Evolutionary conservation across 2,888 invertebrate genomes (phyloP), one percentile per base, ranked within the genome.

Genomic region (Synanthedon tipuliformis): DNA sequence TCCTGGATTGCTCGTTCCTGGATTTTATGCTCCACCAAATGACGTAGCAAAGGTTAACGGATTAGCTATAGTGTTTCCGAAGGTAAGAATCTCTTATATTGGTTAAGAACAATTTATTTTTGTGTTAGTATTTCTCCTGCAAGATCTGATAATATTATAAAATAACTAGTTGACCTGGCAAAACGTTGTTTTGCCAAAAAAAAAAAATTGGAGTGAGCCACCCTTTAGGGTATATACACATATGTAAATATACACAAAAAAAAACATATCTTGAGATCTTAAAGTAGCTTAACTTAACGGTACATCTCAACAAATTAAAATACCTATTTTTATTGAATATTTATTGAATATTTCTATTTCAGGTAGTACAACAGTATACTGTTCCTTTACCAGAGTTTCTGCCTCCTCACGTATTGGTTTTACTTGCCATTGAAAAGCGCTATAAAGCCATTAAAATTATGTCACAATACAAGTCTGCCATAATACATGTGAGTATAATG

Each of bases 31-130:
- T 0, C 86, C 86, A 0, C 80, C 81, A 0, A 86, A 77, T 45
- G 85, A 86, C 52, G 69, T 83, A 7, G 83, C 84, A 4, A 87
- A 86, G 59, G 68, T 71, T 0, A 86, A 86, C 50, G 86, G 81
- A 4, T 58, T 87, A 1, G 82, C 82, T 13, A 63, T 85, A 18
- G 55, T 86, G 16, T 87, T 86, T 56, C 79, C 82, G 7, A 84
- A 73, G 53, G 85, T 82, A 64, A 53, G 48, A 23, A 34, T 50
- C 27, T 41, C 27, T 23, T n/a, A 23, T 23, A 23, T 23, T 5
- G 23, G 23, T 23, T 23, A 23, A 5, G 1, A 23, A 3, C n/a
- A 16, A 48, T 1, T 23, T 23, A 23, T 23, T 23, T 1, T 0
- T 4, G 23, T 23, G 23, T 5, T 23, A 4, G 3, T 23, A 23